Percentiles rank a stretch among this genome's conserved stretches.
These are phyloP conservation scores for Papilio xuthus DNA, from an alignment of 1,140 invertebrate species.

Conservation along the genomic window DNA sequence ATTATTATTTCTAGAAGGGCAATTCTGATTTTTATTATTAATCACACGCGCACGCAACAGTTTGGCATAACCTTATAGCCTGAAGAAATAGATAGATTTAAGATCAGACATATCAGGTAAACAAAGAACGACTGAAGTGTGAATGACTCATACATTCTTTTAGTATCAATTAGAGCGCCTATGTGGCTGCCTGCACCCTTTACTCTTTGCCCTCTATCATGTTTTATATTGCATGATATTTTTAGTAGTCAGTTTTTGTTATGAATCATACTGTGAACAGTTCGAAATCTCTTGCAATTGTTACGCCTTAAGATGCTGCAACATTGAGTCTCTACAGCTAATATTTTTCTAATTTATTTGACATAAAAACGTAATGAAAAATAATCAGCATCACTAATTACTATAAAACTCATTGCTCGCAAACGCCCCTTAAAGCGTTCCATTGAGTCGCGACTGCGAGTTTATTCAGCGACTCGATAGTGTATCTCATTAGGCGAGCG, in stretches of 20 bases:
- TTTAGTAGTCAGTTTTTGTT: too few relatives aligned
- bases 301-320: not conserved
- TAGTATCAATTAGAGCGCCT: too few relatives aligned
- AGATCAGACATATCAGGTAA: not conserved
- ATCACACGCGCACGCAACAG: not conserved
- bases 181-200: too few relatives aligned
- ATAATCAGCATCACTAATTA: conserved; percentile 37
- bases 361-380: conserved; percentile 33
- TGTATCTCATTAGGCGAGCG: conserved; percentile 71
- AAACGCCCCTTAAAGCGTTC: conserved; percentile 36
- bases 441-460: conserved; percentile 41
- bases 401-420: conserved; percentile 34
- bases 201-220: too few relatives aligned
- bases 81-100: not conserved
- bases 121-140: not conserved
- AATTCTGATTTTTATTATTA: conserved; percentile 24
- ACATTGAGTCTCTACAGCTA: not conserved
- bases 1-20: conserved; percentile 30
- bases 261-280: too few relatives aligned
- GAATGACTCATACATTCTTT: not conserved
- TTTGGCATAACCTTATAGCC: not conserved
- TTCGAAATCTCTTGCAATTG: too few relatives aligned
- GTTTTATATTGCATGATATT: too few relatives aligned
- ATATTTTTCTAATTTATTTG: conserved; percentile 27
- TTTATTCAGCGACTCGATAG: conserved; percentile 57